Evolutionary conservation across 2,888 invertebrate species (phyloP).

Genomic region (Tanytarsus gracilentus): DNA sequence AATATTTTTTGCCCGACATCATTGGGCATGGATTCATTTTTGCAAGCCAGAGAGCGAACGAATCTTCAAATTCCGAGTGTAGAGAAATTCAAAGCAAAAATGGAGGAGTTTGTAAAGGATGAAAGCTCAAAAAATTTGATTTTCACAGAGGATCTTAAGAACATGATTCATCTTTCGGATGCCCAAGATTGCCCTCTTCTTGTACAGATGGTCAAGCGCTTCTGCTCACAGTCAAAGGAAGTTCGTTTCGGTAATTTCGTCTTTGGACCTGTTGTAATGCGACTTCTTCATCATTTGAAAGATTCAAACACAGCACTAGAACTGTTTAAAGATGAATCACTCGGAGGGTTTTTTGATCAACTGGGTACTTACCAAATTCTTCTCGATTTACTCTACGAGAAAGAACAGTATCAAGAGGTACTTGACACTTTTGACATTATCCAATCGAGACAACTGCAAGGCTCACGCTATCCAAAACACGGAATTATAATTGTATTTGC

Average conservation of each 20-base stretch:
- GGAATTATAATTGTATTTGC: conserved; percentile 57
- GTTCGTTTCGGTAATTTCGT: conserved; percentile 67
- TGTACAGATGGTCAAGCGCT: conserved; percentile 62
- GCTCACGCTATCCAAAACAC: conserved; percentile 59
- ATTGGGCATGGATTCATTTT: conserved; percentile 55
- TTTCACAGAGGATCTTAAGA: conserved; percentile 75
- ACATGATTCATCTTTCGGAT: conserved; percentile 50
- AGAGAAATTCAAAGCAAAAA: conserved; percentile 60
- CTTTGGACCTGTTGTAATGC: conserved; percentile 77
- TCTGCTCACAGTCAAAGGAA: conserved; percentile 59
- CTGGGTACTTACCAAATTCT: conserved; percentile 56
- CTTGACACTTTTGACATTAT: conserved; percentile 54
- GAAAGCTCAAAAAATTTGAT: conserved; percentile 53
- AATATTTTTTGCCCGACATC: conserved; percentile 49
- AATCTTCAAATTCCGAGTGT: conserved; percentile 53
- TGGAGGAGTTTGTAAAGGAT: conserved; percentile 53
- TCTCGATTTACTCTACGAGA: conserved; percentile 60
- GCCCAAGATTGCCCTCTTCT: conserved; percentile 54
- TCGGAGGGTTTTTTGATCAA: conserved; percentile 64
- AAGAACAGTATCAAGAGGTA: conserved; percentile 58
- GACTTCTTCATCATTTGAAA: conserved; percentile 62
- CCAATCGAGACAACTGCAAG: conserved; percentile 51
- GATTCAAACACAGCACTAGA: conserved; percentile 58
- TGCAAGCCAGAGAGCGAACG: conserved; percentile 46
- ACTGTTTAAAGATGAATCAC: conserved; percentile 54